phyloP scores from a whole-genome alignment of 2,113 vertebrate species.

The Tachysurus vachellii region DNA sequence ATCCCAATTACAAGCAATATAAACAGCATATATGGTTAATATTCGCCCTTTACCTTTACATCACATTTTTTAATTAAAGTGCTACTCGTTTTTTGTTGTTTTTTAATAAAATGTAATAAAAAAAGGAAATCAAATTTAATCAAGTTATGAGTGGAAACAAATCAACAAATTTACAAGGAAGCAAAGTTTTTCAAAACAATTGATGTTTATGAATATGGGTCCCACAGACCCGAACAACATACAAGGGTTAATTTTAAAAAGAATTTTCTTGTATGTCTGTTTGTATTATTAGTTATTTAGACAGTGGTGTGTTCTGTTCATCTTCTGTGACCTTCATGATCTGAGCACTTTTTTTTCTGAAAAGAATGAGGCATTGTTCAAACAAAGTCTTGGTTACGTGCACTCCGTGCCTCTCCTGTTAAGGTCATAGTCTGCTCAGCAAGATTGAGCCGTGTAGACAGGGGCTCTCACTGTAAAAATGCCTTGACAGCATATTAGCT shows the following conservation, averaged over 20 bases:
- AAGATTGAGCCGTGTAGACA: conserved; percentile 9
- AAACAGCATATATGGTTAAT: too few relatives aligned
- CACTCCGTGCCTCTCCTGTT: conserved; percentile 1
- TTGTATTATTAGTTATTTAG: not conserved
- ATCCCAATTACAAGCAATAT: too few relatives aligned
- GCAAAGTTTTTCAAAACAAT: too few relatives aligned
- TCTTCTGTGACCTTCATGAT: not conserved
- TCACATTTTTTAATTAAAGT: too few relatives aligned
- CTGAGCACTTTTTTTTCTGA: not conserved
- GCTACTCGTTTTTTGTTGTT: too few relatives aligned
- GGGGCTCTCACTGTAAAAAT: conserved; percentile 11
- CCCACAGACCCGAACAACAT: too few relatives aligned
- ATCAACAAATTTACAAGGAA: too few relatives aligned
- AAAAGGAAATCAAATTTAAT: too few relatives aligned
- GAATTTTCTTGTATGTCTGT: not conserved
- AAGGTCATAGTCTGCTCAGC: conserved; percentile 7
- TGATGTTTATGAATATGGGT: too few relatives aligned
- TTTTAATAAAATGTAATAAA: too few relatives aligned
- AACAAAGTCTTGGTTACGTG: not conserved
- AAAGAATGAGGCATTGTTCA: conserved; percentile 4
- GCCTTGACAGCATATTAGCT: not conserved
- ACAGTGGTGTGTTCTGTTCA: conserved; percentile 16
- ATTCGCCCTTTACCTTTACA: too few relatives aligned
- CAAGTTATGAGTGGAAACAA: too few relatives aligned
- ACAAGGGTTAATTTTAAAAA: not conserved